phyloP scores from a whole-genome alignment of 1,140 invertebrate genomes.

The Ruditapes philippinarum region DNA sequence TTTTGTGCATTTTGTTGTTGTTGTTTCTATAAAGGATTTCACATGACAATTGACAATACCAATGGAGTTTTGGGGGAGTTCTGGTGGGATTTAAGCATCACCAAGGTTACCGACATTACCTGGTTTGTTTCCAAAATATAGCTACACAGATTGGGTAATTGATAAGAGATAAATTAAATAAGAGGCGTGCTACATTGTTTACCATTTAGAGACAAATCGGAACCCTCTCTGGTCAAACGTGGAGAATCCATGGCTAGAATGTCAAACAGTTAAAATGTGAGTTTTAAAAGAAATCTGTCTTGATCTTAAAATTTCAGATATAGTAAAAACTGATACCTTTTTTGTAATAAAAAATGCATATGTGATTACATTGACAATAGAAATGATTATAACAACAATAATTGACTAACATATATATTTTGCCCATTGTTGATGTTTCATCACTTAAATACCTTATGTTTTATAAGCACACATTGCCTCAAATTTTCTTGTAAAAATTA shows the following conservation, averaged over 20 bases:
- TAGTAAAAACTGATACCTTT: too few relatives aligned
- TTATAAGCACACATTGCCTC: too few relatives aligned
- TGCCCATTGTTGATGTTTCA: too few relatives aligned
- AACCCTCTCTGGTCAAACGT: conserved; percentile 1
- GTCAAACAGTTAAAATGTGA: neutral
- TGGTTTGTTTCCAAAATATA: neutral
- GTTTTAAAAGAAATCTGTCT: too few relatives aligned
- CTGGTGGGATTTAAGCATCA: neutral
- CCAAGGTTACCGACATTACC: neutral
- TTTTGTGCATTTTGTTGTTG: too few relatives aligned
- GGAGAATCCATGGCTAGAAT: neutral
- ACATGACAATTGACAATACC: neutral
- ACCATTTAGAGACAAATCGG: neutral
- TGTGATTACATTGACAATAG: too few relatives aligned
- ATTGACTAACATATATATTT: too few relatives aligned
- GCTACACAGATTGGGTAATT: conserved; percentile 9
- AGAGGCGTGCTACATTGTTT: neutral
- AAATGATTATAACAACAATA: too few relatives aligned
- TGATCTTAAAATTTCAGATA: too few relatives aligned
- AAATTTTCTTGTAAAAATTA: too few relatives aligned
- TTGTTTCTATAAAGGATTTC: neutral
- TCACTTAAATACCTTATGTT: too few relatives aligned
- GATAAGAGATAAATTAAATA: neutral
- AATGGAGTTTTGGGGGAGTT: neutral
- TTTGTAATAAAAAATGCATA: too few relatives aligned